phyloP scores from a whole-genome alignment of 2,113 vertebrate genomes.

The Phylloscopus trochilus region DNA sequence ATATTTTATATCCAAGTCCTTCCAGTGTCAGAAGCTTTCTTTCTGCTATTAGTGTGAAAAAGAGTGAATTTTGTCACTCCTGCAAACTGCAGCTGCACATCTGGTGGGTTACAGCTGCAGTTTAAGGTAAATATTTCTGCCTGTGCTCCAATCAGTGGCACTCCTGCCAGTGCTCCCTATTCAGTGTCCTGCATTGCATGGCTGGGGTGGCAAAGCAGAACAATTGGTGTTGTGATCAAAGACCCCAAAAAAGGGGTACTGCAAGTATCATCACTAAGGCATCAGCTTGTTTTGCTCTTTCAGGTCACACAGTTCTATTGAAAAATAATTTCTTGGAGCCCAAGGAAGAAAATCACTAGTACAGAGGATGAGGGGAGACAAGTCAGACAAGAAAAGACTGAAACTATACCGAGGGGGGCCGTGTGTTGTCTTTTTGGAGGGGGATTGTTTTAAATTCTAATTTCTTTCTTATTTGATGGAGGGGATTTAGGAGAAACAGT shows the following conservation, averaged over 20 bases:
- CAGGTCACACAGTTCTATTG: not conserved
- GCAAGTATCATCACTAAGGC: not conserved
- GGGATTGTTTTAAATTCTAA: not conserved
- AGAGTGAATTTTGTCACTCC: not conserved
- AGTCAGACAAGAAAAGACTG: not conserved
- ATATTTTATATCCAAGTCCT: not conserved
- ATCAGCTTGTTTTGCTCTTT: not conserved
- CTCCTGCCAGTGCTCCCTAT: not conserved
- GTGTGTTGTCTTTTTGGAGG: not conserved
- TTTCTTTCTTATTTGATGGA: not conserved
- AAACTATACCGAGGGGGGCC: rapidly evolving
- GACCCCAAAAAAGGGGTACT: not conserved
- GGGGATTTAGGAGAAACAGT: not conserved
- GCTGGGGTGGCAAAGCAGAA: not conserved
- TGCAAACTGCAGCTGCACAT: not conserved
- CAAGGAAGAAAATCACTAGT: not conserved
- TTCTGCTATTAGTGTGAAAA: not conserved
- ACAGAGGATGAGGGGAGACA: not conserved
- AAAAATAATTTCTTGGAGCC: not conserved
- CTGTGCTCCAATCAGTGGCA: not conserved
- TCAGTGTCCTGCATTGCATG: not conserved
- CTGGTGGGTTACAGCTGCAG: not conserved
- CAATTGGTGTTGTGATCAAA: not conserved
- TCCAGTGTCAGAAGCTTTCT: not conserved
- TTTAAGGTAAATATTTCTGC: not conserved